Percentiles rank a stretch among this genome's conserved stretches.
These are phyloP conservation scores for Pristis pectinata DNA, from an alignment of 2,797 vertebrate genomes.

Conservation along the genomic window DNA sequence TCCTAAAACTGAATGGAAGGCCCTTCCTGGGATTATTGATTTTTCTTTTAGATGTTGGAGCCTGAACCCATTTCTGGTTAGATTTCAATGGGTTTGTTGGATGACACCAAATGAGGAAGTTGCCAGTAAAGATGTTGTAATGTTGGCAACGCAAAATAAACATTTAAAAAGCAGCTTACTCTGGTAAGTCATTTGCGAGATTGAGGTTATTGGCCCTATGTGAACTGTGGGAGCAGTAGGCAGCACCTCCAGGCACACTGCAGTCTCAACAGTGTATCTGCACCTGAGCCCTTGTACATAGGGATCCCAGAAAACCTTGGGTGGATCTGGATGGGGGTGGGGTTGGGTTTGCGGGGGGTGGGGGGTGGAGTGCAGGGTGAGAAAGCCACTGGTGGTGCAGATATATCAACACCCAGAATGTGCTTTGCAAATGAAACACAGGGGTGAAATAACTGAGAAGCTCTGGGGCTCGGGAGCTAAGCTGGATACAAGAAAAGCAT, in stretches of 20 bases:
- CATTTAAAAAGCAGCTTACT: neutral
- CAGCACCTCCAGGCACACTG: neutral
- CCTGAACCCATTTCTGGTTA: neutral
- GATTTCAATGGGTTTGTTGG: neutral
- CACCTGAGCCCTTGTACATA: neutral
- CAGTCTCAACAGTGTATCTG: neutral
- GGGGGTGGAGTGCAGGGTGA: too few species aligned
- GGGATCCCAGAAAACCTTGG: neutral
- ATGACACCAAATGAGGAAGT: neutral
- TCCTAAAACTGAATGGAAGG: neutral
- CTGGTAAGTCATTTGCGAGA: neutral
- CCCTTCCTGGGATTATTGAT: neutral
- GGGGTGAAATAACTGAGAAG: too few species aligned
- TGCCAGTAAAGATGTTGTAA: neutral
- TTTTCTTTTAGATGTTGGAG: neutral
- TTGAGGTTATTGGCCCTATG: neutral
- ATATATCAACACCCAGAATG: too few species aligned
- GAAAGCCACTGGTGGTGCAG: too few species aligned
- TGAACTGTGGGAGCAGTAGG: neutral
- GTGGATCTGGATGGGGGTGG: too few species aligned
- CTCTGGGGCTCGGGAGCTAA: too few species aligned
- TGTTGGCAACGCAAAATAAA: neutral
- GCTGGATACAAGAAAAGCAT: too few species aligned
- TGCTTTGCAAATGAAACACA: too few species aligned
- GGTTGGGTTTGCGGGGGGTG: too few species aligned